These are phyloP conservation scores for Eupeodes latifasciatus DNA, from an alignment of 2,888 invertebrate species.

Conservation along the genomic window DNA sequence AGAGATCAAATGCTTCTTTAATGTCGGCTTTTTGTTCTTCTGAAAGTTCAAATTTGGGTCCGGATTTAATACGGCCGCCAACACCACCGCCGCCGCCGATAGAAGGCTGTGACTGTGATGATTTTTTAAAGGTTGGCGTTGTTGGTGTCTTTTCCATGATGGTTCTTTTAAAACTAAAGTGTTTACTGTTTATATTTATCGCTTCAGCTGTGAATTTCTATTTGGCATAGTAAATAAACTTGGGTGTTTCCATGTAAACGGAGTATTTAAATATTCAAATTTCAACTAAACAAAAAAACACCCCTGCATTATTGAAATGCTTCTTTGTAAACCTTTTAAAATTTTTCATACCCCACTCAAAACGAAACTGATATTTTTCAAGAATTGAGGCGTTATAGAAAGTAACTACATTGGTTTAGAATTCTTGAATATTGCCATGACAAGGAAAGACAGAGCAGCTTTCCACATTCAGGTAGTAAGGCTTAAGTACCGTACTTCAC, in stretches of 20 bases:
- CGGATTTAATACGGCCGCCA: conserved; percentile 74
- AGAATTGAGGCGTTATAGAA: too few species aligned
- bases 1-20: conserved; percentile 97
- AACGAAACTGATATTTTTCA: too few species aligned
- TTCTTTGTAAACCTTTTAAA: too few species aligned
- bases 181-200: neutral
- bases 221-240: neutral
- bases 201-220: neutral
- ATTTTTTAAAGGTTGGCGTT: conserved; percentile 33
- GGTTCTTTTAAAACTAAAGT: neutral
- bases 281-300: too few species aligned
- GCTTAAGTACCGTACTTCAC: too few species aligned
- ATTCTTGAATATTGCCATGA: too few species aligned
- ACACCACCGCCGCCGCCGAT: conserved; percentile 48
- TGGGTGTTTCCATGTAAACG: neutral
- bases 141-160: conserved; percentile 55
- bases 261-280: too few species aligned
- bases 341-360: too few species aligned
- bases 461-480: too few species aligned
- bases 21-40: conserved; percentile 96
- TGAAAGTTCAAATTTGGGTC: conserved; percentile 92
- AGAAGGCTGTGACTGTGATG: conserved; percentile 43
- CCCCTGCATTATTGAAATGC: too few species aligned
- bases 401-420: too few species aligned
- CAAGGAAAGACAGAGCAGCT: too few species aligned